Percentiles rank a stretch among this genome's conserved stretches.
These are phyloP conservation scores for Octopus bimaculoides DNA, from an alignment of 1,140 invertebrate genomes.

Conservation along the genomic window DNA sequence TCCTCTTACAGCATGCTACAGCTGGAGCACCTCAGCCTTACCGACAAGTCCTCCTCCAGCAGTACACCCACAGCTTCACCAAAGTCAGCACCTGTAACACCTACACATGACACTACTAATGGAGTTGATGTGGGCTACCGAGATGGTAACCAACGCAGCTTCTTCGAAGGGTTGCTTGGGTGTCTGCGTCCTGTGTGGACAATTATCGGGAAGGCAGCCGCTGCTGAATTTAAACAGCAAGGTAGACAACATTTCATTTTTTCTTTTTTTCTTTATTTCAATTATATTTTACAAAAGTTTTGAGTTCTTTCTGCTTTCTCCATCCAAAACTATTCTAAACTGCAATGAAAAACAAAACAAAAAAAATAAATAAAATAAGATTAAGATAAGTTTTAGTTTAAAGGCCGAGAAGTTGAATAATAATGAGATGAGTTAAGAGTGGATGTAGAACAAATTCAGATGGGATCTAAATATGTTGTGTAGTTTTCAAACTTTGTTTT, in stretches of 20 bases:
- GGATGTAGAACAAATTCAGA: too few relatives aligned
- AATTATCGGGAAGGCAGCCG: conserved; percentile 76
- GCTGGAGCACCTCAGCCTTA: conserved; percentile 45
- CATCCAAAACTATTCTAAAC: too few relatives aligned
- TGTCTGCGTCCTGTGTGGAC: conserved; percentile 82
- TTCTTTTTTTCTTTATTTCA: background rate
- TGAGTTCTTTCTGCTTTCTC: too few relatives aligned
- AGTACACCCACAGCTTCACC: conserved; percentile 37
- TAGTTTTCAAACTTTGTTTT: too few relatives aligned
- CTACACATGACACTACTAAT: conserved; percentile 35
- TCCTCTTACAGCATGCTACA: conserved; percentile 48
- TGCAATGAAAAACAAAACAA: too few relatives aligned
- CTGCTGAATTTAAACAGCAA: conserved; percentile 67
- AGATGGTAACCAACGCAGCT: conserved; percentile 51
- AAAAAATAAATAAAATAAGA: too few relatives aligned
- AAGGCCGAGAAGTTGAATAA: too few relatives aligned
- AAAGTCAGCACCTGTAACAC: conserved; percentile 46
- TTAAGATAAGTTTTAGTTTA: too few relatives aligned
- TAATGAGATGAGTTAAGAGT: too few relatives aligned
- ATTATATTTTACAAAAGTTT: background rate
- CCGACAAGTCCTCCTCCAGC: conserved; percentile 37
- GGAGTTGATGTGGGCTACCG: conserved; percentile 43
- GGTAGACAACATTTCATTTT: conserved; percentile 25
- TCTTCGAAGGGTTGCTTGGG: conserved; percentile 81
- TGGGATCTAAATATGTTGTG: too few relatives aligned